phyloP scores from a whole-genome alignment of 2,113 vertebrate species.

The Natator depressus region DNA sequence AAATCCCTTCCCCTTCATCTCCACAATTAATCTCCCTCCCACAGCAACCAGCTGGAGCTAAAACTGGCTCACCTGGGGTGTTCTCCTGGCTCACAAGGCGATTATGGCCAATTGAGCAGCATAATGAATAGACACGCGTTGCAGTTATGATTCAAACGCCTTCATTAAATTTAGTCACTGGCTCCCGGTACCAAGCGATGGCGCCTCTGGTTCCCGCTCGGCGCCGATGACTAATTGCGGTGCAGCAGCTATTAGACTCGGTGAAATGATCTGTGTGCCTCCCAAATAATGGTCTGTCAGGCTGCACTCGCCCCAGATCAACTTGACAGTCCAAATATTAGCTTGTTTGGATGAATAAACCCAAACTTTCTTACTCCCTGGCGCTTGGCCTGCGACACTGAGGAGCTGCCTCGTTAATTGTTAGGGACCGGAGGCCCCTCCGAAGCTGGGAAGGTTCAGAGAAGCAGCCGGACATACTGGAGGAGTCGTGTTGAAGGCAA shows the following conservation, averaged over 20 bases:
- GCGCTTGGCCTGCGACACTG: not conserved
- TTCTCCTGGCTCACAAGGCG: not conserved
- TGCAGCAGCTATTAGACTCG: conserved; percentile 61
- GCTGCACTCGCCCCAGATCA: conserved; percentile 44
- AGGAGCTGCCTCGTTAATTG: not conserved
- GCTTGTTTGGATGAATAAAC: conserved; percentile 58
- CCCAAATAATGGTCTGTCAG: conserved; percentile 65
- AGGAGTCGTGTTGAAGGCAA: not conserved
- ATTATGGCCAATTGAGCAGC: not conserved
- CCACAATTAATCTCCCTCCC: not conserved
- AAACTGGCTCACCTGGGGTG: not conserved
- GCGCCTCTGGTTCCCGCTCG: conserved; percentile 50
- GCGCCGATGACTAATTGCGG: conserved; percentile 65
- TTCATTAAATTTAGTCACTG: conserved; percentile 58
- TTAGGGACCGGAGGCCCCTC: not conserved
- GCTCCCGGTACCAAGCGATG: conserved; percentile 39
- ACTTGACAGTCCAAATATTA: conserved; percentile 55
- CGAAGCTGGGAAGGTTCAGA: not conserved
- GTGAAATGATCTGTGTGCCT: conserved; percentile 70
- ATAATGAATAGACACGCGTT: not conserved
- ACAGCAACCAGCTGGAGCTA: not conserved
- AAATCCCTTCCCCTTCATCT: not conserved
- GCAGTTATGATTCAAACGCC: conserved; percentile 52
- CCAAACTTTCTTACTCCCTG: not conserved
- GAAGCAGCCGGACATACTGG: not conserved